Evolutionary conservation across 2,797 vertebrate species (phyloP), one percentile per base, ranked within the genome.

Genomic region (Pseudochromis fuscus): DNA sequence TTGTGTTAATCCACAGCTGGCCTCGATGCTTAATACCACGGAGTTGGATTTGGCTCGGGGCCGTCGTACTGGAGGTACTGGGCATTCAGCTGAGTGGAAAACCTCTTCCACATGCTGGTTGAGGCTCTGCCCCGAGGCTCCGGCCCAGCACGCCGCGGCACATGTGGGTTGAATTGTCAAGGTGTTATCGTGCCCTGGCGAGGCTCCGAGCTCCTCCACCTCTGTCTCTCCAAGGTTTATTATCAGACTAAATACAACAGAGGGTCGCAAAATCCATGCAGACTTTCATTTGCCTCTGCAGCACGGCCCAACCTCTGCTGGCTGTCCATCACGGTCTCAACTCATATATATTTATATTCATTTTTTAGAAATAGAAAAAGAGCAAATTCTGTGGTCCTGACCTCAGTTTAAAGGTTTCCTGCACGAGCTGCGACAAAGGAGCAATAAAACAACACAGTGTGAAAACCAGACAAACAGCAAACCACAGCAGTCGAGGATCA

Each of bases 151-250:
- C 55, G 73, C 75, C 45, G 69, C 56, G 4, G 38, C 84, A 93
- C 93, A 94, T 93, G 84, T 94, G 94, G 88, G 83, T 93, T 91
- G 85, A 87, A 94, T 94, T 94, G 93, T 85, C 46, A 75, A 92
- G 87, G 92, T 91, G 91, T 92, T 92, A 85, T 91, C 72, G 46
- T 86, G 87, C 73, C 82, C 84, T 45, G 86, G 81, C 68, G 10
- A 71, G 73, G 61, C 83, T 85, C 72, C 4, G 21, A 65, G 79
- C 79, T 71, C 66, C 80, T 84, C 80, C 77, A 67, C 75, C 82
- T 88, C 81, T 83, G 80, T 87, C 87, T 92, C 88, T 82, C 51
- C 53, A 61, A 31, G 60, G 72, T 83, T 90, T 82, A 78, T 85
- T 83, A 87, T 85, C 79, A 91, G 86, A 89, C 87, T 83, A 90